phyloP scores from a whole-genome alignment of 1,140 invertebrate genomes.

The Asobara japonica region DNA sequence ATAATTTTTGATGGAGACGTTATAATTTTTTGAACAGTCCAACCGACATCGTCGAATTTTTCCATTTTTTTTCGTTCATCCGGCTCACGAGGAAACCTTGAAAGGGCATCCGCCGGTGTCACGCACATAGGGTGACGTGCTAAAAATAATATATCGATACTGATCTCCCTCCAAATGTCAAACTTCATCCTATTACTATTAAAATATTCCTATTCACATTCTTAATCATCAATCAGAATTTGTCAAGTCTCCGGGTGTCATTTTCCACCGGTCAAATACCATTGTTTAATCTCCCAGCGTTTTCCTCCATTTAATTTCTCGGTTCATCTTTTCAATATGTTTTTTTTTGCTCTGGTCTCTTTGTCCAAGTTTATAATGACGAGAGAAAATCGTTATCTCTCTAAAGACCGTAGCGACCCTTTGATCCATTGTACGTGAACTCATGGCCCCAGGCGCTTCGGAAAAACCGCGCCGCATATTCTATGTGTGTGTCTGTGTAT shows the following conservation, averaged over 20 bases:
- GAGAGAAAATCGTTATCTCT: slow-evolving; percentile 33
- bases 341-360: neutral
- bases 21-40: too few species aligned
- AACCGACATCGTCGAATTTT: too few species aligned
- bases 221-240: neutral
- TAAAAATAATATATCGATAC: too few species aligned
- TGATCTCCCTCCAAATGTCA: too few species aligned
- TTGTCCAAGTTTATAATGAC: slow-evolving; percentile 30
- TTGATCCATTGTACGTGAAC: slow-evolving; percentile 31
- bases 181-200: too few species aligned
- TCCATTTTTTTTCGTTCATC: too few species aligned
- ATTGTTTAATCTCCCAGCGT: slow-evolving; percentile 1
- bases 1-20: too few species aligned
- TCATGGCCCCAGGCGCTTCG: slow-evolving; percentile 20
- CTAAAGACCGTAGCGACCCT: slow-evolving; percentile 26
- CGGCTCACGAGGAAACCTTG: too few species aligned
- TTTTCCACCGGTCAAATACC: neutral
- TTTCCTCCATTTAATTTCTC: slow-evolving; percentile 1
- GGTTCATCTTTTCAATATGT: neutral
- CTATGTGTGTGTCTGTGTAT: neutral
- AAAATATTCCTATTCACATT: neutral
- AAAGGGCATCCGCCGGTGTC: too few species aligned
- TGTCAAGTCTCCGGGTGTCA: neutral
- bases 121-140: too few species aligned
- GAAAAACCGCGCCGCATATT: slow-evolving; percentile 25